Percentiles rank a stretch among this genome's conserved stretches.
These are phyloP conservation scores for Onthophagus taurus DNA, from an alignment of 1,140 invertebrate genomes.

Conservation along the genomic window DNA sequence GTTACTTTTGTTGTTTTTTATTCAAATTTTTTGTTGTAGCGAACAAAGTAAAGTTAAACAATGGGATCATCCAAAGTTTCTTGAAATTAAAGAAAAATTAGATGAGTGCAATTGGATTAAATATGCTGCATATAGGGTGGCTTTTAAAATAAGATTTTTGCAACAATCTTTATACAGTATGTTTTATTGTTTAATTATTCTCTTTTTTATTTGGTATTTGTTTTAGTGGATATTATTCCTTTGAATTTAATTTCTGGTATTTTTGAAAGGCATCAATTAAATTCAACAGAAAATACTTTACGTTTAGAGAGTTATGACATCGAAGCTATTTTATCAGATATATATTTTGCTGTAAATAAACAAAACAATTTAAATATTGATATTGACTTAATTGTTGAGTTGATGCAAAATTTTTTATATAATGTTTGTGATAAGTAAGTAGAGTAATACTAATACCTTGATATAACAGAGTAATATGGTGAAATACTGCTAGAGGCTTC, in stretches of 20 bases:
- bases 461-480: neutral
- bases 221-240: constrained; percentile 51
- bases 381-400: constrained; percentile 46
- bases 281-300: constrained; percentile 47
- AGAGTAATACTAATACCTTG: neutral
- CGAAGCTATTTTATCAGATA: constrained; percentile 51
- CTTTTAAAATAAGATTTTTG: constrained; percentile 65
- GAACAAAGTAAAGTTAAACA: constrained; percentile 38
- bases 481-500: no score
- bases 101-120: constrained; percentile 64
- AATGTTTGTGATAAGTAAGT: constrained; percentile 55
- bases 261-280: constrained; percentile 52
- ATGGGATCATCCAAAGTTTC: constrained; percentile 47
- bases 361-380: constrained; percentile 44
- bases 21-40: constrained; percentile 31
- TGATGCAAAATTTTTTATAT: constrained; percentile 50
- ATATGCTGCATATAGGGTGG: constrained; percentile 72
- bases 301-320: constrained; percentile 48
- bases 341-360: constrained; percentile 54
- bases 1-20: constrained; percentile 1
- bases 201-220: constrained; percentile 17
- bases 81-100: constrained; percentile 42
- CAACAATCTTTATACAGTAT: constrained; percentile 56
- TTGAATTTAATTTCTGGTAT: constrained; percentile 43
- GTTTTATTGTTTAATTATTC: constrained; percentile 18